Evolutionary conservation across 1,140 invertebrate species (phyloP), one percentile per base, ranked within the genome.

Genomic region (Hylaeus volcanicus): DNA sequence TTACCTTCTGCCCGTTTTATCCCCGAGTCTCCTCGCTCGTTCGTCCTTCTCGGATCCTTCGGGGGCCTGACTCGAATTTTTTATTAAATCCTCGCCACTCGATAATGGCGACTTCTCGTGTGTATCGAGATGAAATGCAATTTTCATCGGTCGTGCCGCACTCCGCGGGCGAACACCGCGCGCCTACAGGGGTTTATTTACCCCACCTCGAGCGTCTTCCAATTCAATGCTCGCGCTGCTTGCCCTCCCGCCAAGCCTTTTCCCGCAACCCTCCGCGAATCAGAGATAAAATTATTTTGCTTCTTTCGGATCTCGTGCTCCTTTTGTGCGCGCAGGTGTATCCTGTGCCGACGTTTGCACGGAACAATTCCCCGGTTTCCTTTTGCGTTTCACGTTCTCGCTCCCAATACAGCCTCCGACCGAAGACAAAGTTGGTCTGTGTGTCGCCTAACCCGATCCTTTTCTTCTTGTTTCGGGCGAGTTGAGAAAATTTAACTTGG

Each of bases 71-170:
- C 85, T 89, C 79, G 76, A 84, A 86, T 84, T 88, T 88, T 87
- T 88, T 83, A 88, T 88, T 85, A 78, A 86, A 88, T 86, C 84
- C 75, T 61, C 68, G 75, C 74, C 74, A 83, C 55, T 81, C 80
- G 69, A 86, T 88, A 86, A 89, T 84, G 76, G 74, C 68, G 69
- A 76, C 73, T 81, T 72, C 79, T 74, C 84, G 81, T 69, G 84
- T 86, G 86, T 88, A 89, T 89, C 89, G 84, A 85, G 73, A 89
- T 88, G 75, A 89, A 93, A 90, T 89, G 84, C 70, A 88, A 90
- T 89, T 90, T 89, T 86, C 74, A 77, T 73, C 79, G 26, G 26
- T 26, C 26, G 26, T 26, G 26, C 26, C 26, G 26, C 26, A 26
- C 26, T 26, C 26, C 26, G 26, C 26, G 55, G 61, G 56, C 72